A percentile compares a stretch with the other conserved stretches of the same genome.
Evolutionary conservation across 53 echinoderm and acorn worm genomes (phyloP).

Genomic region (Luidia sarsii): DNA sequence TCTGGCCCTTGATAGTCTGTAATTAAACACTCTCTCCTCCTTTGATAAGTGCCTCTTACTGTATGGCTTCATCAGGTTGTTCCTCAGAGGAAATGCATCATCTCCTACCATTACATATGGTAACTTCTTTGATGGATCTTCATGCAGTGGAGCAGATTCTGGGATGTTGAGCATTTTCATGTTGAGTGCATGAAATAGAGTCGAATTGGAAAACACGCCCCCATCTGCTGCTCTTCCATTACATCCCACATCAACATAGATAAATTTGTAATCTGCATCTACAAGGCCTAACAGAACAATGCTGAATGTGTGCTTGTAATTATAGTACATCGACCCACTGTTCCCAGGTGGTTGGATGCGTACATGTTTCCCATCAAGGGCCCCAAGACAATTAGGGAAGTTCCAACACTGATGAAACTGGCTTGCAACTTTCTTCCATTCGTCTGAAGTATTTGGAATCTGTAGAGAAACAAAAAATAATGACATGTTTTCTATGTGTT

Average conservation of each 20-base stretch:
- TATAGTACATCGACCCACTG: slow-evolving; percentile 47
- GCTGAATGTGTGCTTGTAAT: slow-evolving; percentile 64
- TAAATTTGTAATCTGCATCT: slow-evolving; percentile 59
- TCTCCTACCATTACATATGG: slow-evolving; percentile 47
- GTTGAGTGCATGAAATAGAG: slow-evolving; percentile 26
- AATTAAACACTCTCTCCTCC: slow-evolving; percentile 4
- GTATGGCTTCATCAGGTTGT: slow-evolving; percentile 5
- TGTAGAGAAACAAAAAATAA: too few relatives aligned
- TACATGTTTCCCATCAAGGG: slow-evolving; percentile 66
- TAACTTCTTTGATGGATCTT: slow-evolving; percentile 4
- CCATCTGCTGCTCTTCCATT: slow-evolving; percentile 57
- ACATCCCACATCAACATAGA: slow-evolving; percentile 51
- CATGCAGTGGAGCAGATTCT: slow-evolving; percentile 9
- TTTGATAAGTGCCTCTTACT: neutral
- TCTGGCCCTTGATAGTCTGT: slow-evolving; percentile 11
- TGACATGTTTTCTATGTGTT: too few relatives aligned
- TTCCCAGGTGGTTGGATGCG: slow-evolving; percentile 36
- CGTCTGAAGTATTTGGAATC: too few relatives aligned
- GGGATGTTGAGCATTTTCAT: slow-evolving; percentile 13
- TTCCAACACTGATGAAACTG: slow-evolving; percentile 44
- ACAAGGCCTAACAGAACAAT: slow-evolving; percentile 52
- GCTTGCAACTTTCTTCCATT: neutral
- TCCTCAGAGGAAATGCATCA: slow-evolving; percentile 50
- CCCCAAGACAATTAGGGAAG: slow-evolving; percentile 67
- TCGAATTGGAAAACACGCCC: slow-evolving; percentile 36